These are phyloP conservation scores for Gonatopus flavifemur DNA, from an alignment of 1,140 invertebrate genomes.

Conservation along the genomic window DNA sequence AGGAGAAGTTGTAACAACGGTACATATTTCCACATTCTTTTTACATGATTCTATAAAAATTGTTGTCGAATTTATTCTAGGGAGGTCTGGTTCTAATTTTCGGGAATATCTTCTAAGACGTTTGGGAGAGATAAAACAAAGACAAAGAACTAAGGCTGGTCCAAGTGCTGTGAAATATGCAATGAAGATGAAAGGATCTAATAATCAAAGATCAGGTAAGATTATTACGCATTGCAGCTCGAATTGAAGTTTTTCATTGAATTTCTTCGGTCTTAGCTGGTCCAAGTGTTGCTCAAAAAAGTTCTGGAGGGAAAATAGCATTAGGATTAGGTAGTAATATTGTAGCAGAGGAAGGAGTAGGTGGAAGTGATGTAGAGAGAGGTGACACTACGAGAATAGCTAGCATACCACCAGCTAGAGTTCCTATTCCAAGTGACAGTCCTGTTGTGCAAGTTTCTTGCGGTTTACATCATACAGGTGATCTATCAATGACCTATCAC, in stretches of 20 bases:
- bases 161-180: conserved; percentile 46
- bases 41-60: background rate
- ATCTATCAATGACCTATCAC: background rate
- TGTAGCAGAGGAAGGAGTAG: conserved; percentile 54
- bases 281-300: conserved; percentile 40
- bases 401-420: conserved; percentile 77
- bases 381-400: conserved; percentile 67
- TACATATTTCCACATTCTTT: conserved; percentile 1
- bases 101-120: conserved; percentile 62
- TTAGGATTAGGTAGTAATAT: conserved; percentile 33
- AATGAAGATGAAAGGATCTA: conserved; percentile 52
- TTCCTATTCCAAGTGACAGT: conserved; percentile 68
- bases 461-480: conserved; percentile 86
- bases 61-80: conserved; percentile 23
- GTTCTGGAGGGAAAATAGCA: conserved; percentile 29
- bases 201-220: conserved; percentile 44
- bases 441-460: conserved; percentile 82
- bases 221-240: background rate
- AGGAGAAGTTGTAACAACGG: conserved; percentile 67
- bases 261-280: conserved; percentile 20
- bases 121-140: conserved; percentile 62
- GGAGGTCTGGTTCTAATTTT: conserved; percentile 60
- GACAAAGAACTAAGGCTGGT: conserved; percentile 55
- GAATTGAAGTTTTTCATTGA: background rate
- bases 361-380: conserved; percentile 66